Evolutionary conservation across 2,888 invertebrate species (phyloP), one percentile per base, ranked within the genome.

Genomic region (Bombylius major): DNA sequence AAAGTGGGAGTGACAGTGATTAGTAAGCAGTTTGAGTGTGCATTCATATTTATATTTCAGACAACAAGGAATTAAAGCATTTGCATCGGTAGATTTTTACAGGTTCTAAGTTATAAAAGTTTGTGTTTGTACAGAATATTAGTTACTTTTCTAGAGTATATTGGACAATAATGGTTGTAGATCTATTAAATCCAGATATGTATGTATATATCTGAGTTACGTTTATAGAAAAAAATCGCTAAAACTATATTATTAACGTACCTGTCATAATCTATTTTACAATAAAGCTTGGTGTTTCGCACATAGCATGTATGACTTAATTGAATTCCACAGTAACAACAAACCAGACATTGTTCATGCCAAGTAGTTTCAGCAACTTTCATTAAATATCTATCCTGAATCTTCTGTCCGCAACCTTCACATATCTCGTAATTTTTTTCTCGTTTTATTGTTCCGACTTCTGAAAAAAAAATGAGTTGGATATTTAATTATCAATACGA

Each of bases 251-350:
- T 23, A 23, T 23, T 13, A 5, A 61, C 73, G 79, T 78, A 92
- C 93, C 89, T 88, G 78, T 96, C 95, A 76, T 98, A 99, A 76
- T 99, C 98, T 59, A 88, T 84, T 72, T 94, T 93, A 78, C 99
- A 99, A 79, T 94, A 98, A 53, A 98, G 81, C 73, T 94, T 92
- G 65, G 92, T 85, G 69, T 95, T 93, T 63, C 94, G 83, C 55
- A 90, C 89, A 79, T 92, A 97, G 78, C 98, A 99, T 63, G 94
- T 93, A 74, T 93, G 89, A 56, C 87, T 86, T 56, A 99, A 83
- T 31, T 88, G 87, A 56, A 86, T 81, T 61, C 92, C 89, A 73
- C 99, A 99, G 60, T 93, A 93, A 69, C 89, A 87, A 78, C 99
- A 99, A 67, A 89, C 86, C 60, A 99, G 83, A 76, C 99, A 99